Evolutionary conservation across 2,888 invertebrate genomes (phyloP), one percentile per base, ranked within the genome.

Genomic region (Callyntrura guangdongensis): DNA sequence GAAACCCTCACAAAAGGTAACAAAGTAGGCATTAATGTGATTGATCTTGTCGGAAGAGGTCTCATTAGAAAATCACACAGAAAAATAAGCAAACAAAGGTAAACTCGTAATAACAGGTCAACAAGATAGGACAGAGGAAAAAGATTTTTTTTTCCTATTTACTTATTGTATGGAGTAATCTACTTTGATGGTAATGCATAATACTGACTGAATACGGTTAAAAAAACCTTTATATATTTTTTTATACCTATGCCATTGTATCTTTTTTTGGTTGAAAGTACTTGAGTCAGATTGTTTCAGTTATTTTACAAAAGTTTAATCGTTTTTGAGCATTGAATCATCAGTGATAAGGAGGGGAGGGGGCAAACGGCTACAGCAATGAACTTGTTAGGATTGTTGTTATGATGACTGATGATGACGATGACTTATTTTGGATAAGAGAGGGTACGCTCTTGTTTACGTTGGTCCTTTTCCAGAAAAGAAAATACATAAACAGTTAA

Each of bases 51-150:
- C 74, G 74, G 59, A 85, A 72, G 27, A 61, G 59, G 36, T 85
- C 72, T 85, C 85, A 85, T 85, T 85, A 85, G 74, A 59, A 74
- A 72, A 85, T 85, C 85, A 85, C 45, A 72, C 45, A 72, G 85
- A 85, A 85, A 74, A 36, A 36, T 36, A 36, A 36, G 36, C 85
- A 85, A 84, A 85, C 85, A 85, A 85, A 59, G 27, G 53, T 47
- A 49, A 22, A 74, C 20, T 11, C 17, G 49, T 85, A 74, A 74
- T 69, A 59, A 83, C 67, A 59, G 47, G 36, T 27, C 69, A 67
- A 45, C 36, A 64, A 20, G 64, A 59, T 20, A 36, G 67, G 22
- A 22, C 49, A 84, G 25, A 6, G 61, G 64, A 56, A n/a, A 61
- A 53, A 77, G 8, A 14, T 74, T n/a, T 25, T 12, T 25, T 12